A percentile compares a stretch with the other conserved stretches of the same genome.
phyloP scores from a whole-genome alignment of 2,888 invertebrate species.

The Drosophila hawaiiensis region DNA sequence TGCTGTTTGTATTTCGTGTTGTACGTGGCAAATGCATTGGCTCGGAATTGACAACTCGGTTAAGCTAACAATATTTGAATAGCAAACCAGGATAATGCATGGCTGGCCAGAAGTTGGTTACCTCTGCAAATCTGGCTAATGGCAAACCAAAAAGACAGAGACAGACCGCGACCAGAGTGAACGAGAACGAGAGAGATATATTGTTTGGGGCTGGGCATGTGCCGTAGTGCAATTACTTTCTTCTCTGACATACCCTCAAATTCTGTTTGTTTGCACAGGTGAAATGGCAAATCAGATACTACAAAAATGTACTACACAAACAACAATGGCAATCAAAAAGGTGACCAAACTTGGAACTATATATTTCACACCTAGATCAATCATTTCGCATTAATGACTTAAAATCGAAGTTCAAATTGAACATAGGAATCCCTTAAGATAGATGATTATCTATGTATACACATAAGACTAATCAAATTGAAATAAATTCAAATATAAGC shows the following conservation, averaged over 20 bases:
- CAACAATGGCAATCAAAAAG: slow-evolving; percentile 24
- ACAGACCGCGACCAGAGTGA: neutral
- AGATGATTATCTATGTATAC: neutral
- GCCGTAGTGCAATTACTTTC: slow-evolving; percentile 39
- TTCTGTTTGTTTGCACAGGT: slow-evolving; percentile 35
- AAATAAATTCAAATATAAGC: no score
- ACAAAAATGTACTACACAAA: slow-evolving; percentile 23
- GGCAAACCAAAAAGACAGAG: slow-evolving; percentile 13
- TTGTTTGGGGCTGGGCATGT: neutral
- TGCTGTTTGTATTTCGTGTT: slow-evolving; percentile 66
- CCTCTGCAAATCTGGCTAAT: slow-evolving; percentile 63
- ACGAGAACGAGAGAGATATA: neutral
- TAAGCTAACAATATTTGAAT: slow-evolving; percentile 76
- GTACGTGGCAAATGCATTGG: slow-evolving; percentile 63
- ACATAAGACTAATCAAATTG: neutral
- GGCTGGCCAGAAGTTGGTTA: slow-evolving; percentile 50
- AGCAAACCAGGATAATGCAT: slow-evolving; percentile 54
- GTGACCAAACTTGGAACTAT: slow-evolving; percentile 11
- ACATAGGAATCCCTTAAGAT: neutral
- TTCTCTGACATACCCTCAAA: slow-evolving; percentile 34
- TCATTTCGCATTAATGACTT: neutral
- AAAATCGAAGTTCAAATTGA: neutral
- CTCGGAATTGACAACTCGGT: slow-evolving; percentile 75
- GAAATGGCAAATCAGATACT: slow-evolving; percentile 46
- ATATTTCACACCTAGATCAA: slow-evolving; percentile 5